These are phyloP conservation scores for Neuroterus valhalla DNA, from an alignment of 1,140 invertebrate genomes.

Conservation along the genomic window DNA sequence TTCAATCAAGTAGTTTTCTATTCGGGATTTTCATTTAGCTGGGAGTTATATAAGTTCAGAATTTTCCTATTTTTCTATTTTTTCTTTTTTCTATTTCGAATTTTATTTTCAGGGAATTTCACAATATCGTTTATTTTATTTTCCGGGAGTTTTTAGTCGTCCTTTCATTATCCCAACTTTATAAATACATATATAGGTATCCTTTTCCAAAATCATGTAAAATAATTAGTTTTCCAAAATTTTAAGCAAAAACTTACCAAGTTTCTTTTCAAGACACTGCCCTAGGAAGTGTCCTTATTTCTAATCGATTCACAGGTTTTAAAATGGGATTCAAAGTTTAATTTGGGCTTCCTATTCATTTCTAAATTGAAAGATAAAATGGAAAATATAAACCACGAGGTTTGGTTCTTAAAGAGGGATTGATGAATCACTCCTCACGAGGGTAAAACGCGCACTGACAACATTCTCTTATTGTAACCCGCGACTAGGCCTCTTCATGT, in stretches of 20 bases:
- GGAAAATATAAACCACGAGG: slow-evolving; percentile 51
- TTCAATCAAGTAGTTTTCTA: too few relatives aligned
- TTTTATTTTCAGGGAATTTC: too few relatives aligned
- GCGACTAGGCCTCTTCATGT: slow-evolving; percentile 49
- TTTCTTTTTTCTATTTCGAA: too few relatives aligned
- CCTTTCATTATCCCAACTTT: too few relatives aligned
- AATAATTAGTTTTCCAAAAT: background rate
- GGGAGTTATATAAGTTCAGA: too few relatives aligned
- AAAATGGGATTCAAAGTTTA: slow-evolving; percentile 13
- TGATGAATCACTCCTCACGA: slow-evolving; percentile 56
- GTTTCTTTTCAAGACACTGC: background rate
- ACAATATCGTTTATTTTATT: too few relatives aligned
- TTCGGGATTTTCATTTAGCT: too few relatives aligned
- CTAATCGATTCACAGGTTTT: background rate
- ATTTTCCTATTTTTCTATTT: too few relatives aligned
- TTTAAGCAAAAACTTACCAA: slow-evolving; percentile 23
- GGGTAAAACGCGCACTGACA: slow-evolving; percentile 62
- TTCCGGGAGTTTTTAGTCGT: too few relatives aligned
- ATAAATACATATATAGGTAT: too few relatives aligned
- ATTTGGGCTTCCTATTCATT: slow-evolving; percentile 43
- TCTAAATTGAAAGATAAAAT: slow-evolving; percentile 51
- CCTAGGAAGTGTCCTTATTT: slow-evolving; percentile 15
- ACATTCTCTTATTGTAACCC: slow-evolving; percentile 54
- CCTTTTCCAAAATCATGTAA: too few relatives aligned
- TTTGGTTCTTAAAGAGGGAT: slow-evolving; percentile 41